A percentile compares a stretch with the other conserved stretches of the same genome.
phyloP scores from a whole-genome alignment of 2,113 vertebrate genomes.

The Apodemus sylvaticus region DNA sequence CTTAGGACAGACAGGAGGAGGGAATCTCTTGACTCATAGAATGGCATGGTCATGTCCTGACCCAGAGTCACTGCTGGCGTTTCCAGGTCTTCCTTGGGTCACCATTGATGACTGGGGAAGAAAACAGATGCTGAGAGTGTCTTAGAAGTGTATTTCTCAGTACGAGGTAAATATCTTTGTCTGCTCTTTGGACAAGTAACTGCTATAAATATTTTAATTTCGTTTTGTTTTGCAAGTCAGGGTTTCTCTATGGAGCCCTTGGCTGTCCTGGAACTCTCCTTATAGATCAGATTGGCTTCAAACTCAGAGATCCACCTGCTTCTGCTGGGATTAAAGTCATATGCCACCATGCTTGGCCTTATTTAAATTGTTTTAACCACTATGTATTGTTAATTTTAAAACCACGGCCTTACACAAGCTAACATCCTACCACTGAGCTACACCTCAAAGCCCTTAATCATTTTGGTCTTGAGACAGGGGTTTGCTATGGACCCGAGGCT shows the following conservation, averaged over 20 bases:
- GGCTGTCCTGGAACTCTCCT: background rate
- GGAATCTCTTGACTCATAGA: background rate
- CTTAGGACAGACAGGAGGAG: background rate
- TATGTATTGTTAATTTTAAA: background rate
- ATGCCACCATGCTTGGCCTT: background rate
- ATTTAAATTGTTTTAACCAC: background rate
- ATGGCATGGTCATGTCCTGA: background rate
- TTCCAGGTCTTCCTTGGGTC: background rate
- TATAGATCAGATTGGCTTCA: background rate
- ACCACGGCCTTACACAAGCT: background rate
- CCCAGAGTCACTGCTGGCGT: fast-evolving
- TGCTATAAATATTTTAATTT: constrained; percentile 30
- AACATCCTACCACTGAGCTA: background rate
- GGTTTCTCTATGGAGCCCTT: background rate
- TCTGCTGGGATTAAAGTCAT: background rate
- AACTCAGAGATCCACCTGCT: background rate
- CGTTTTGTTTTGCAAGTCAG: background rate
- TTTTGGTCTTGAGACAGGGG: background rate
- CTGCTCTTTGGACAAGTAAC: constrained; percentile 25
- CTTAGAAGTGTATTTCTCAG: background rate
- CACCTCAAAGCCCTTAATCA: background rate
- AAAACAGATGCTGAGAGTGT: background rate
- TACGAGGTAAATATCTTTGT: background rate
- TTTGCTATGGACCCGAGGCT: background rate
- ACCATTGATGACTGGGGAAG: background rate